Conservation (phyloP, 2,797 vertebrate species). For the Helarctos malayanus region DNA sequence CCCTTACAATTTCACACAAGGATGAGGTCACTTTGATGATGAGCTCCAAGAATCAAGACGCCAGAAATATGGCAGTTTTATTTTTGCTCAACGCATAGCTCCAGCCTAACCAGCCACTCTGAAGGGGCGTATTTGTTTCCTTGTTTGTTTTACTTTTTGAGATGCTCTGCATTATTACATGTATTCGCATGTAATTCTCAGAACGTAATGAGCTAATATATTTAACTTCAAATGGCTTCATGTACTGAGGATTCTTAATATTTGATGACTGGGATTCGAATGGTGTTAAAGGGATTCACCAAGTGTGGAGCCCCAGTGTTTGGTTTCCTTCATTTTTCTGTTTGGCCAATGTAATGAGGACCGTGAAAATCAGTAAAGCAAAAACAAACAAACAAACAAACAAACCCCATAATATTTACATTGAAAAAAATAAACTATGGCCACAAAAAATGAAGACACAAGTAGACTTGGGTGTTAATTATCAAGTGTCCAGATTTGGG, state of each 20-base stretch:
- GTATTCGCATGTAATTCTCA: not conserved
- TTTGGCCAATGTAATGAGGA: slow-evolving; percentile 80
- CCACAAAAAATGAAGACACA: not conserved
- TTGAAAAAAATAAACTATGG: not conserved
- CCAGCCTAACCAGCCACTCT: not conserved
- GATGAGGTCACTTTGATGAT: not conserved
- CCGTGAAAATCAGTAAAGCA: slow-evolving; percentile 77
- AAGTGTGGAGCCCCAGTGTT: slow-evolving; percentile 62
- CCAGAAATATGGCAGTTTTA: not conserved
- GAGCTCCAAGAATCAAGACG: not conserved
- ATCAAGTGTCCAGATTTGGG: not conserved
- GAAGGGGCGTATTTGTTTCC: not conserved
- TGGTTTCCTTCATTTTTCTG: slow-evolving; percentile 81
- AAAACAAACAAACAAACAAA: not conserved
- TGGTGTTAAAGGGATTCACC: slow-evolving; percentile 9
- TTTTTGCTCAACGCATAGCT: not conserved
- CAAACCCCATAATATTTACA: not conserved
- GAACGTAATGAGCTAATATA: not conserved
- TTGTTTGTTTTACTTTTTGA: slow-evolving; percentile 20
- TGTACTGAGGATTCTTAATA: not conserved
- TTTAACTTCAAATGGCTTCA: not conserved
- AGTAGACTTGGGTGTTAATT: not conserved
- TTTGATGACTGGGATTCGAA: not conserved
- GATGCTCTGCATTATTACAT: not conserved
- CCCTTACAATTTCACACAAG: not conserved